Percentiles rank a stretch among this genome's conserved stretches.
Evolutionary conservation across 2,113 vertebrate genomes (phyloP).

Genomic region (Narcine bancroftii): DNA sequence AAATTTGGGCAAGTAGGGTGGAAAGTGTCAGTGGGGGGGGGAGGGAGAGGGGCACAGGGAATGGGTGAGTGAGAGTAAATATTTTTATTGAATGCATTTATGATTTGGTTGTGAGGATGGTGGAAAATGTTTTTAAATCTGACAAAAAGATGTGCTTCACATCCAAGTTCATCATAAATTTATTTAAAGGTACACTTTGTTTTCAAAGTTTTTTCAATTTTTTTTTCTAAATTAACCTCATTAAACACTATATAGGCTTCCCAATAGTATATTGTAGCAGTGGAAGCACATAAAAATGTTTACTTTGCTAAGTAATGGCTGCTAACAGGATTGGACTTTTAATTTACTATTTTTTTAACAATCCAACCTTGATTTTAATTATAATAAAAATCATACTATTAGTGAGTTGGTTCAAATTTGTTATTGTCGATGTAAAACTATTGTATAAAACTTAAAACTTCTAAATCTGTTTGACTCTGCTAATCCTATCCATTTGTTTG

Average conservation of each 20-base stretch:
- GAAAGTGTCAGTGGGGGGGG: background rate
- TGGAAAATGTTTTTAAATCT: background rate
- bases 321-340: background rate
- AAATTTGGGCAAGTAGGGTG: conserved; percentile 41
- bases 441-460: background rate
- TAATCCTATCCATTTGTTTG: background rate
- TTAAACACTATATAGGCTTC: background rate
- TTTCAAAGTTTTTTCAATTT: background rate
- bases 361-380: background rate
- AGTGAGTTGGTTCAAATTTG: background rate
- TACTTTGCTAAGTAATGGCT: background rate
- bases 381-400: background rate
- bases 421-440: background rate
- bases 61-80: background rate
- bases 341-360: background rate
- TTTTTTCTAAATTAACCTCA: background rate
- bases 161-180: background rate
- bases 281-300: background rate
- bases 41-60: too few species aligned
- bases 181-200: background rate
- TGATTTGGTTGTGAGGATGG: background rate
- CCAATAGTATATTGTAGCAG: background rate
- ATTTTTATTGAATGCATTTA: conserved; percentile 2
- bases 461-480: background rate
- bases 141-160: background rate